Evolutionary conservation across 92 coral and sea anemone species (phyloP), one percentile per base, ranked within the genome.

Genomic region (Epizoanthus ramosus): DNA sequence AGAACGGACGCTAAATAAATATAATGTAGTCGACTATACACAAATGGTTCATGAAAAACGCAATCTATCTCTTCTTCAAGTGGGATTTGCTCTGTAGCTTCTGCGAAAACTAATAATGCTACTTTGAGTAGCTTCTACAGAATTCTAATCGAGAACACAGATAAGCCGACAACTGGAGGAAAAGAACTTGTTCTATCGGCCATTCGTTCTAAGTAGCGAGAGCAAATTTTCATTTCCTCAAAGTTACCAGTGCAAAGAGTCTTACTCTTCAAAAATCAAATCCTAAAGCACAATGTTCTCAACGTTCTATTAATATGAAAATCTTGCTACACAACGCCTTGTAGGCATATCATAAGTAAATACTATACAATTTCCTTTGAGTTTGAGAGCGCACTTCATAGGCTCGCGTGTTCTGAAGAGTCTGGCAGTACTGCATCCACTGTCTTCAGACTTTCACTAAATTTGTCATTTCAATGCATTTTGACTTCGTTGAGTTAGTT

Each of bases 1-100:
- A 67, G 22, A 21, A 60, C 39, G 82, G 69, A 77, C 71, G 43
- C 71, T 22, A 61, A 77, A 77, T 77, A 77, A 77, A 77, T 77
- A 77, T 56, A 5, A 41, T 71, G 74, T 45, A 28, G 64, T 24
- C 57, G 24, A 63, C 57, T 77, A 63, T 77, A 77, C 70, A 77
- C 71, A 61, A 50, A 21, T 60, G 71, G 31, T 60, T 69, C 58
- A 61, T 77, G 82, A 57, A 41, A 58, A 77, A 77, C 69, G 18
- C 39, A 63, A 61, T 6, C 43, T 77, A 19, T 56, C 17, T 18
- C 45, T 5, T 25, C 7, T n/a, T 76, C 33, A 56, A 33, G 22
- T 21, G 52, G 28, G 23, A 14, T 76, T 10, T 17, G 63, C 69
- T 37, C 23, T 25, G 50, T 56, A 39, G 6, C 17, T 23, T n/a